phyloP scores from a whole-genome alignment of 1,140 invertebrate genomes.

The Cotesia vestalis region DNA sequence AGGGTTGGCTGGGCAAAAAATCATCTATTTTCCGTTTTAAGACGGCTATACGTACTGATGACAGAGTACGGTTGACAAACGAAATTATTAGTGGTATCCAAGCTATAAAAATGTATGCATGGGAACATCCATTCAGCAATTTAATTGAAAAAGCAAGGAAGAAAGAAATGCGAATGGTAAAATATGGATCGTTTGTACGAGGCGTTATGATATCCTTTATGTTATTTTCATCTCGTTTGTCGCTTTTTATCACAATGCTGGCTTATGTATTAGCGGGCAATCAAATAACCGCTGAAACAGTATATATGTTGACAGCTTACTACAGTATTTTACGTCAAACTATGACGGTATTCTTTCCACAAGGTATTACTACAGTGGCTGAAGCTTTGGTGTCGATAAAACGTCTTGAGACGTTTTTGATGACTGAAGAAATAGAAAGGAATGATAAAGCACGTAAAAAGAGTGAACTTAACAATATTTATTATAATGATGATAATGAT shows the following conservation, averaged over 20 bases:
- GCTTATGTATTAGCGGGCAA: constrained; percentile 75
- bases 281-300: constrained; percentile 75
- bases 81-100: constrained; percentile 84
- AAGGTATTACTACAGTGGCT: constrained; percentile 68
- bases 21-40: constrained; percentile 67
- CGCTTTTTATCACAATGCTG: constrained; percentile 82
- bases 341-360: constrained; percentile 78
- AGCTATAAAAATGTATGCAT: constrained; percentile 91
- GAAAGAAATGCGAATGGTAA: constrained; percentile 75
- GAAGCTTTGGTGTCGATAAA: constrained; percentile 74
- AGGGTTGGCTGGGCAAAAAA: constrained; percentile 75
- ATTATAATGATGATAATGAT: constrained; percentile 36
- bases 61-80: constrained; percentile 84
- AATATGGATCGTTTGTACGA: constrained; percentile 73
- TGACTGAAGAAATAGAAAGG: constrained; percentile 66
- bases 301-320: constrained; percentile 79
- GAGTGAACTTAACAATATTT: constrained; percentile 39
- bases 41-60: constrained; percentile 79
- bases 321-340: constrained; percentile 77
- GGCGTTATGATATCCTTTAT: constrained; percentile 75
- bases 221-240: constrained; percentile 78
- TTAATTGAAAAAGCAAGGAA: constrained; percentile 69
- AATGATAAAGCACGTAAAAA: constrained; percentile 27
- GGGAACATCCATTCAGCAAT: constrained; percentile 84
- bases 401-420: constrained; percentile 74